Evolutionary conservation across 1,140 invertebrate species (phyloP), one percentile per base, ranked within the genome.

Genomic region (Pseudomyrmex concolor): DNA sequence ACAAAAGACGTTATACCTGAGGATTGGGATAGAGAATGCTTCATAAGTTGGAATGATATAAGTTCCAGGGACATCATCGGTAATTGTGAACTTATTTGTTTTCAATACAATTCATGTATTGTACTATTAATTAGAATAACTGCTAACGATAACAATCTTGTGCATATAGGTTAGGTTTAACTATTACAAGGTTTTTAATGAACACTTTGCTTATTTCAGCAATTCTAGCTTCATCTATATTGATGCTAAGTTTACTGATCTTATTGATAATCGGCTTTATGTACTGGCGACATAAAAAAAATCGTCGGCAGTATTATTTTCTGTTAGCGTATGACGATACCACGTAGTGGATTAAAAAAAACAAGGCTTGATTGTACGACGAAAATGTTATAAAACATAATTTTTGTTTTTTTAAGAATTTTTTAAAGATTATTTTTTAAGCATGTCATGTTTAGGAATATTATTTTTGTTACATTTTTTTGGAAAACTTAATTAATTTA

Each of bases 1-100:
- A 95, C 95, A 15, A 93, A 94, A 86, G 92, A 95, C 77, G 84
- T 95, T 1, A 89, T 96, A 87, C 96, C 95, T 43, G 86, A 90
- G 43, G 92, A 96, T 86, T 96, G 95, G 95, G 92, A 95, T 8
- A 91, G 90, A 50, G 96, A 96, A 86, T 96, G 96, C 90, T 85
- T 90, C 43, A 82, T 94, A 17, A 83, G 83, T 22, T 78, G 71
- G 86, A 91, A 67, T 85, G 83, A 51, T 54, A 91, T 84, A 84
- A 88, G 54, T 90, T 90, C 59, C 90, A 68, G 86, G 88, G 73
- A 67, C 54, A 73, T 93, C 77, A 90, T 94, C 59, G 93, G 94
- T 94, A 84, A 89, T 84, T 86, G 60, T 74, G 68, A 13, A 48
- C 66, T 45, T 22, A 57, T 10, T 84, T 15, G 12, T 2, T 62